Conservation (phyloP, 2,797 vertebrate genomes). For the Sitta carolinensis region DNA sequence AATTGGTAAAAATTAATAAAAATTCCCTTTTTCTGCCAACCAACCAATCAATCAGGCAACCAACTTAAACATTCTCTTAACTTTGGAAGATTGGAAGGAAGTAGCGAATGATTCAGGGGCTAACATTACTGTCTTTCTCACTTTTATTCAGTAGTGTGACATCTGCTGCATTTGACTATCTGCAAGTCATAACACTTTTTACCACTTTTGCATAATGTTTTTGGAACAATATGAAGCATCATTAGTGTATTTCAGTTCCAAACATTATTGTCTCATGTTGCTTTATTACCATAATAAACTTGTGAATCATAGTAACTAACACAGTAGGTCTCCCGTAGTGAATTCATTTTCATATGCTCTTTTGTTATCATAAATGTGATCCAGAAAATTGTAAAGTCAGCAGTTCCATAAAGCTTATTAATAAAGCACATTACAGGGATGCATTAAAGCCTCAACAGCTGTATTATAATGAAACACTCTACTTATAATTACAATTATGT, state of each 20-base stretch:
- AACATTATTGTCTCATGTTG: slow-evolving; percentile 70
- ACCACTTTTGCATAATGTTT: slow-evolving; percentile 62
- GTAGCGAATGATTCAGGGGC: background rate
- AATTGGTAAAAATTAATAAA: background rate
- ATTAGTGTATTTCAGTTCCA: slow-evolving; percentile 60
- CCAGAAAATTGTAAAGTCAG: slow-evolving; percentile 76
- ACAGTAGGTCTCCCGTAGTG: slow-evolving; percentile 60
- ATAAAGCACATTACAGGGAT: slow-evolving; percentile 70
- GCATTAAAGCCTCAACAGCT: slow-evolving; percentile 75
- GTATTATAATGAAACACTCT: slow-evolving; percentile 76
- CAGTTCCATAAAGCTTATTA: slow-evolving; percentile 75
- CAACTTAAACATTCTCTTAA: background rate
- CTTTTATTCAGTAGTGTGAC: slow-evolving; percentile 15
- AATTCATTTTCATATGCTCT: slow-evolving; percentile 79
- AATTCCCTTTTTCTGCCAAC: background rate
- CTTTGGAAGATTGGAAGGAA: background rate
- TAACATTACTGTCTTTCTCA: background rate
- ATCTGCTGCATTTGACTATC: slow-evolving; percentile 51
- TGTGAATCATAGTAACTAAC: slow-evolving; percentile 77
- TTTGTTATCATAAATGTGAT: slow-evolving; percentile 76
- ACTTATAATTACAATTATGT: slow-evolving; percentile 79
- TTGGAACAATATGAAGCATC: slow-evolving; percentile 63
- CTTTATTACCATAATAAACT: slow-evolving; percentile 81
- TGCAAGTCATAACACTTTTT: slow-evolving; percentile 57
- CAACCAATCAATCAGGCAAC: background rate